Percentiles rank a stretch among this genome's conserved stretches.
Conservation (phyloP, 2,113 vertebrate species). For the Camelus dromedarius region DNA sequence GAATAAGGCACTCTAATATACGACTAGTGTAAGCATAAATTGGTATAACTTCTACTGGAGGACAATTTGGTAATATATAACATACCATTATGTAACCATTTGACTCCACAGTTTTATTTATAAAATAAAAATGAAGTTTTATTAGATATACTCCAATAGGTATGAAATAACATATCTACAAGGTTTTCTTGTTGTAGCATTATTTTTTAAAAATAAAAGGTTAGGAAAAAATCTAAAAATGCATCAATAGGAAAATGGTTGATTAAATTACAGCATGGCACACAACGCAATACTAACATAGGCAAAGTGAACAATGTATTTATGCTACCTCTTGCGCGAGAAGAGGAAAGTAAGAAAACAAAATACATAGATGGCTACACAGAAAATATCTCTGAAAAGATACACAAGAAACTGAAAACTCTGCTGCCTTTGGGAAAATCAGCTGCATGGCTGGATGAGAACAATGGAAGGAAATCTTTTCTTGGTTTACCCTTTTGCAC, state of each 20-base stretch:
- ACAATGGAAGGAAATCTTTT: background rate
- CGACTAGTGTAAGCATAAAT: background rate
- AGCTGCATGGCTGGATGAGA: background rate
- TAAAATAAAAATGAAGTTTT: background rate
- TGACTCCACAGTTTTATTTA: background rate
- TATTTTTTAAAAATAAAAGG: constrained; percentile 24
- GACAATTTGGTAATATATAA: background rate
- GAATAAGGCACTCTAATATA: background rate
- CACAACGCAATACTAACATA: background rate
- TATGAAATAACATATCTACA: background rate
- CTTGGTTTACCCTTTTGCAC: background rate
- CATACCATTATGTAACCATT: background rate
- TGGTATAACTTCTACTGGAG: background rate
- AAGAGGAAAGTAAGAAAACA: constrained; percentile 25
- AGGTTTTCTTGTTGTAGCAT: background rate
- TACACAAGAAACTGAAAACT: background rate
- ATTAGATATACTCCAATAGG: background rate
- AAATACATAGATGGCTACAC: background rate
- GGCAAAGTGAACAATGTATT: background rate
- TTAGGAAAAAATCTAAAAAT: background rate
- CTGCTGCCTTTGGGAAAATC: background rate
- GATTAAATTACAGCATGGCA: background rate
- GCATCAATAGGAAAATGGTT: background rate
- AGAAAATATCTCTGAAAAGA: background rate
- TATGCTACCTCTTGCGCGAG: background rate